phyloP scores from a whole-genome alignment of 2,797 vertebrate species.

The Eurystomus glaucurus region DNA sequence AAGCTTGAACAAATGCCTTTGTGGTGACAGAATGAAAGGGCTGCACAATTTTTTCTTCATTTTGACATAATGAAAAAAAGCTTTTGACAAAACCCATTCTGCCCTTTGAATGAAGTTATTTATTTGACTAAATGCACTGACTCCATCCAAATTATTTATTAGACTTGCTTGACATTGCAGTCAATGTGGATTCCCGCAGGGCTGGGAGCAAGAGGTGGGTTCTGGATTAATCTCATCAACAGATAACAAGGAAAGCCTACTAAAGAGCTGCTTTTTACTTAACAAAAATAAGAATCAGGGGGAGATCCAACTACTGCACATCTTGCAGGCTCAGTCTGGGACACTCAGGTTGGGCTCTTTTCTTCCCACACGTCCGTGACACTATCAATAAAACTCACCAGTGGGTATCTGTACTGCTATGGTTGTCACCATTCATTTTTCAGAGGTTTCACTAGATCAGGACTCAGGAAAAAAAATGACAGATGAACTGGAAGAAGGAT shows the following conservation, averaged over 20 bases:
- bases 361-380: neutral
- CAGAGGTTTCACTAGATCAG: neutral
- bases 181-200: constrained; percentile 42
- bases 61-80: constrained; percentile 77
- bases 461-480: neutral
- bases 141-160: constrained; percentile 69
- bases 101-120: constrained; percentile 79
- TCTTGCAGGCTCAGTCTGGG: neutral
- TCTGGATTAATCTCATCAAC: constrained; percentile 19
- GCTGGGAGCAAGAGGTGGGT: neutral
- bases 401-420: neutral
- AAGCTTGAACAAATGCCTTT: constrained; percentile 73
- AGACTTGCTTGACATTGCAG: constrained; percentile 44
- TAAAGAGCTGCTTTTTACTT: neutral
- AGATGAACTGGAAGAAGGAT: neutral
- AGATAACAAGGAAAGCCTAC: neutral
- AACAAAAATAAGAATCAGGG: neutral
- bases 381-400: neutral
- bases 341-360: neutral
- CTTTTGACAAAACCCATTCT: constrained; percentile 79
- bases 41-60: constrained; percentile 58
- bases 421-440: neutral
- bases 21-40: constrained; percentile 76
- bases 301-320: neutral
- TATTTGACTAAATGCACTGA: constrained; percentile 76